A percentile compares a stretch with the other conserved stretches of the same genome.
phyloP scores from a whole-genome alignment of 2,113 vertebrate species.

The Thamnophis sirtalis region DNA sequence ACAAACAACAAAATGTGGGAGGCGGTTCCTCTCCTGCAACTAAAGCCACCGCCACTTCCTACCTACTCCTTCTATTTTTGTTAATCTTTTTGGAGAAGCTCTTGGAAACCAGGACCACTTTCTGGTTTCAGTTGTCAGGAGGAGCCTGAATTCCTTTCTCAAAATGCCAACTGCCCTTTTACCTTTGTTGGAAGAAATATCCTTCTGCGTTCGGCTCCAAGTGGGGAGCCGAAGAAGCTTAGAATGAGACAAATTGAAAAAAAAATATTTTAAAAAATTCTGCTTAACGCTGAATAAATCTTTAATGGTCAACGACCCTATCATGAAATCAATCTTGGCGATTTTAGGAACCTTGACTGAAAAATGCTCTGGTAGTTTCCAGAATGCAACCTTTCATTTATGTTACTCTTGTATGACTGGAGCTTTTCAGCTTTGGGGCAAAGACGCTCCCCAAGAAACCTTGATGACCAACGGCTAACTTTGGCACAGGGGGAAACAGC shows the following conservation, averaged over 20 bases:
- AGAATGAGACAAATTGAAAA: background rate
- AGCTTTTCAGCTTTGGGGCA: background rate
- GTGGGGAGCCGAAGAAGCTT: too few species aligned
- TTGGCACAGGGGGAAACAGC: background rate
- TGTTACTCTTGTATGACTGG: background rate
- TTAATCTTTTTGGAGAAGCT: background rate
- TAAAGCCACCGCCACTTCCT: background rate
- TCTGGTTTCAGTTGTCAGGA: background rate
- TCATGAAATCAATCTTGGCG: background rate
- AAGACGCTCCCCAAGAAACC: background rate
- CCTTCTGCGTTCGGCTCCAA: too few species aligned
- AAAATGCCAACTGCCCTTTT: background rate
- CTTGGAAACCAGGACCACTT: background rate
- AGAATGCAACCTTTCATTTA: background rate
- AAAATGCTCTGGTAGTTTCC: background rate
- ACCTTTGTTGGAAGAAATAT: too few species aligned
- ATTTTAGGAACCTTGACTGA: background rate
- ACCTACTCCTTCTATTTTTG: background rate
- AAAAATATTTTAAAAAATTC: background rate
- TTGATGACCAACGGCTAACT: background rate
- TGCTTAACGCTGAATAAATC: background rate
- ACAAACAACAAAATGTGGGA: background rate
- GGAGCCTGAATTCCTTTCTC: background rate
- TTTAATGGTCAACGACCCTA: background rate
- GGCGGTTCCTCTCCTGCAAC: background rate